Percentiles rank a stretch among this genome's conserved stretches.
phyloP scores from a whole-genome alignment of 2,797 vertebrate genomes.

The Hylomyscus alleni region DNA sequence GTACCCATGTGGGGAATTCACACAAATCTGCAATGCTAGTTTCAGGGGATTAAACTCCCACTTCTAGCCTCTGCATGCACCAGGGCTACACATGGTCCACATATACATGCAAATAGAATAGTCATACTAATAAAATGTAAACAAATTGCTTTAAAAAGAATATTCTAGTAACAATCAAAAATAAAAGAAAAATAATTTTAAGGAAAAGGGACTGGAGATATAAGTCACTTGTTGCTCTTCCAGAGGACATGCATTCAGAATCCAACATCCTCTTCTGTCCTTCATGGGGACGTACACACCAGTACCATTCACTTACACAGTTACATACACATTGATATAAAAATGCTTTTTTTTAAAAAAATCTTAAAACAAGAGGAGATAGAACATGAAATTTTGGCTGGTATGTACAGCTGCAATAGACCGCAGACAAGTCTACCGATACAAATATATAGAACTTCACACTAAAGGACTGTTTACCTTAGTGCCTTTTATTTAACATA shows the following conservation, averaged over 20 bases:
- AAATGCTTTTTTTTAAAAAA: neutral
- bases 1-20: neutral
- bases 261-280: neutral
- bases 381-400: constrained; percentile 32
- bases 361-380: neutral
- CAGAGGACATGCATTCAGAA: neutral
- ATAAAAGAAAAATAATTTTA: neutral
- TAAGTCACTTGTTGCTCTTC: neutral
- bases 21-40: neutral
- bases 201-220: neutral
- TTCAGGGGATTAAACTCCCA: neutral
- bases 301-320: neutral
- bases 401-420: neutral
- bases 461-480: neutral
- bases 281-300: neutral
- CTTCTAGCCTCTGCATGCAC: neutral
- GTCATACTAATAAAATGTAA: neutral
- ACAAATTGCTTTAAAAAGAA: neutral
- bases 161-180: neutral
- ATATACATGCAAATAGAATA: neutral
- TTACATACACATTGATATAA: neutral
- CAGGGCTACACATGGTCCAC: neutral
- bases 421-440: neutral
- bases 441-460: neutral
- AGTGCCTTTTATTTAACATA: neutral